These are phyloP conservation scores for Patella caerulea DNA, from an alignment of 2,888 invertebrate species.

Conservation along the genomic window DNA sequence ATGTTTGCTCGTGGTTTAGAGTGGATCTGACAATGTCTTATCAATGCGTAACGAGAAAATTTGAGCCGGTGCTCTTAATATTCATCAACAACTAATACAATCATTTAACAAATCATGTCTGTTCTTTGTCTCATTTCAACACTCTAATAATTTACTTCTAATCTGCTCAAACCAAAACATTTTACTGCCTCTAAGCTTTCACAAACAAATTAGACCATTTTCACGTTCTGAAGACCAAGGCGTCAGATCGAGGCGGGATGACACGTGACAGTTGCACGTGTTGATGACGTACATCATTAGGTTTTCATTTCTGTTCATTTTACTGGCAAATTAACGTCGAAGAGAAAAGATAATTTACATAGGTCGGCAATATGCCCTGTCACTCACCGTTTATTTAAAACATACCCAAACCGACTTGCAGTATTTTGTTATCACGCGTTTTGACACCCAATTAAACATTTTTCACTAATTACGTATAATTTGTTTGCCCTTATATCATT, in stretches of 20 bases:
- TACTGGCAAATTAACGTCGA: conserved; percentile 10
- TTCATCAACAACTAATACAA: neutral
- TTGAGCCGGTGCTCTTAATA: no score
- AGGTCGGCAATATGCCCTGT: conserved; percentile 6
- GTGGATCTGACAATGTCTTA: no score
- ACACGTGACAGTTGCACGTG: conserved; percentile 7
- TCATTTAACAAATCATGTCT: neutral
- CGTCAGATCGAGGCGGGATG: no score
- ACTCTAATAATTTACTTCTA: conserved; percentile 4
- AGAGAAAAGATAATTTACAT: conserved; percentile 9
- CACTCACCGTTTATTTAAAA: neutral
- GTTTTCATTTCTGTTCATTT: conserved; percentile 11
- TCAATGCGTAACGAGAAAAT: no score
- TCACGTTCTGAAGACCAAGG: no score
- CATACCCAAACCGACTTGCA: neutral
- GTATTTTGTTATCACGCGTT: conserved; percentile 1
- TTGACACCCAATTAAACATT: conserved; percentile 2
- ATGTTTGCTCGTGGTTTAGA: no score
- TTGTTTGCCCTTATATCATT: conserved; percentile 10
- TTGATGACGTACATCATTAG: conserved; percentile 5
- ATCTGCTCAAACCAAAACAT: neutral
- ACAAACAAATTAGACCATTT: no score
- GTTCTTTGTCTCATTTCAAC: neutral
- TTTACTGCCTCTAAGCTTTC: no score
- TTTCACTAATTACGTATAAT: conserved; percentile 2